These are phyloP conservation scores for Metacarcinus magister DNA, from an alignment of 2,888 invertebrate genomes.

Conservation along the genomic window DNA sequence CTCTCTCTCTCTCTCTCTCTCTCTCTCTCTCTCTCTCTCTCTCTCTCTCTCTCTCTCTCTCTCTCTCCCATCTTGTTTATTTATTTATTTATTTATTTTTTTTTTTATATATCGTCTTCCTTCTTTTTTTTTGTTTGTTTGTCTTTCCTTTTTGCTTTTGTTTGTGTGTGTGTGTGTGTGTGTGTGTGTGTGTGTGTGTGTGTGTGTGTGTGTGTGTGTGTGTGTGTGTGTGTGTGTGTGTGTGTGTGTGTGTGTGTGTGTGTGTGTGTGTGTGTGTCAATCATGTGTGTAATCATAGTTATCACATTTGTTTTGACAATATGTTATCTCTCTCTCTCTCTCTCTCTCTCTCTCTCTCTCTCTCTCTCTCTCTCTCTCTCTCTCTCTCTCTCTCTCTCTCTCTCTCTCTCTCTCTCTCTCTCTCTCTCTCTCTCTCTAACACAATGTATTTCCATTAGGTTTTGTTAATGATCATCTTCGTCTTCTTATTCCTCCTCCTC, in stretches of 20 bases:
- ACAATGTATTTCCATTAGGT: too few relatives aligned
- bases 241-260: slow-evolving; percentile 57
- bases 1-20: too few relatives aligned
- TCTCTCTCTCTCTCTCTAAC: not conserved
- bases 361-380: not conserved
- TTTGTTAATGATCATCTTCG: too few relatives aligned
- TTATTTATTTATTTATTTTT: too few relatives aligned
- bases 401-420: slow-evolving; percentile 50
- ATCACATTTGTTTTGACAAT: not conserved
- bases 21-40: not conserved
- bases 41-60: not conserved
- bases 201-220: not conserved
- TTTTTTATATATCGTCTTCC: too few relatives aligned
- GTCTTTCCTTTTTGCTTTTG: too few relatives aligned
- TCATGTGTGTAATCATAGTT: not conserved
- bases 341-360: slow-evolving; percentile 18
- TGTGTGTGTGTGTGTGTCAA: not conserved
- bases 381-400: slow-evolving; percentile 26
- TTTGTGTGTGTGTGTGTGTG: too few relatives aligned
- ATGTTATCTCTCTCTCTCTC: too few relatives aligned
- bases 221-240: slow-evolving; percentile 43
- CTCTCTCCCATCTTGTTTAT: not conserved
- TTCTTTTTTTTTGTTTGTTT: too few relatives aligned
- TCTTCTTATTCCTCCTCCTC: too few relatives aligned
- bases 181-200: too few relatives aligned